A percentile compares a stretch with the other conserved stretches of the same genome.
These are phyloP conservation scores for Zonitis immaculata DNA, from an alignment of 2,888 invertebrate species.

Conservation along the genomic window DNA sequence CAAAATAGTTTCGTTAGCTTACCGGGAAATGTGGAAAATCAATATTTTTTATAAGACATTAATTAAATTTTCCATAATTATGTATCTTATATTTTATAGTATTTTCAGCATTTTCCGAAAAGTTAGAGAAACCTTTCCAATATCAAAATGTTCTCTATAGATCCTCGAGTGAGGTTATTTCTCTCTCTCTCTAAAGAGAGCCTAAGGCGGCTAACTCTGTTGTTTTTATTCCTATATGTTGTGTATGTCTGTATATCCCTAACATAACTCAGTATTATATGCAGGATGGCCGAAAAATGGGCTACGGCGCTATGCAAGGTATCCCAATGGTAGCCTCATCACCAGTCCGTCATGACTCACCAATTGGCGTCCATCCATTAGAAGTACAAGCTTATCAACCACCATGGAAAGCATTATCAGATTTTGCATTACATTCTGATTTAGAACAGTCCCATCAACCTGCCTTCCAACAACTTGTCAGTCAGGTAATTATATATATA, in stretches of 20 bases:
- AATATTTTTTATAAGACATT: too few species aligned
- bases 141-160: too few species aligned
- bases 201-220: too few species aligned
- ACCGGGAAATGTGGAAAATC: too few species aligned
- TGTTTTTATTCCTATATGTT: too few species aligned
- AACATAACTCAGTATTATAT: conserved; percentile 52
- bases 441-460: conserved; percentile 85
- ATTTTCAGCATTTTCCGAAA: too few species aligned
- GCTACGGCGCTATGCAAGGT: conserved; percentile 92
- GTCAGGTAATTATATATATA: conserved; percentile 77
- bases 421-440: conserved; percentile 93
- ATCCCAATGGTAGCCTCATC: conserved; percentile 98
- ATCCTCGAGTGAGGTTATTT: too few species aligned
- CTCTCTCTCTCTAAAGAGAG: too few species aligned
- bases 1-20: too few species aligned
- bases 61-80: too few species aligned
- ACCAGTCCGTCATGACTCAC: conserved; percentile 85
- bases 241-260: conserved; percentile 29
- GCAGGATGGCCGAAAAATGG: conserved; percentile 92
- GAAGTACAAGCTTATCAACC: conserved; percentile 94
- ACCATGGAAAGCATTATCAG: conserved; percentile 94
- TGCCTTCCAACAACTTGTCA: conserved; percentile 94
- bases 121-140: too few species aligned
- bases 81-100: too few species aligned
- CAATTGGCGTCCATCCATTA: conserved; percentile 78